These are phyloP conservation scores for Drosophila basisetae DNA, from an alignment of 2,888 invertebrate genomes.

Conservation along the genomic window DNA sequence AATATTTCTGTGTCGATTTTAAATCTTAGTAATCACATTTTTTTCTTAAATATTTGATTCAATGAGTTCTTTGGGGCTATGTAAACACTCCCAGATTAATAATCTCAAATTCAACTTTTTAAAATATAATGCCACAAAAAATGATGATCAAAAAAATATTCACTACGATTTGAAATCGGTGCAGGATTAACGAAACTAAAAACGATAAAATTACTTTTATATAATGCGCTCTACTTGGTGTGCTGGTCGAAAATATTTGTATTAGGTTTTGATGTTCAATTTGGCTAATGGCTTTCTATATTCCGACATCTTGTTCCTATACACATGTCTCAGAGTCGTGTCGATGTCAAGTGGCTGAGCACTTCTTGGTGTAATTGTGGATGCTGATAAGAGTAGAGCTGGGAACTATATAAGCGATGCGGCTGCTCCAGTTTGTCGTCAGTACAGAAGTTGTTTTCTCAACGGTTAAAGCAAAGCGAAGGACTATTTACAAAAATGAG, in stretches of 20 bases:
- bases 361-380: conserved; percentile 23
- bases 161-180: background rate
- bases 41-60: background rate
- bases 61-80: background rate
- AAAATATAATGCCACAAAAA: background rate
- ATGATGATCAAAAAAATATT: background rate
- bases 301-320: conserved; percentile 34
- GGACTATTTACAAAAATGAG: conserved; percentile 48
- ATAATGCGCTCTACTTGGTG: no score
- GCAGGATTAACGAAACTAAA: background rate
- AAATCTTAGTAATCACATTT: background rate
- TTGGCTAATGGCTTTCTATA: conserved; percentile 37
- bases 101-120: background rate
- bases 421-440: conserved; percentile 6
- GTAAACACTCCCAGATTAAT: background rate
- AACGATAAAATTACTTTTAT: background rate
- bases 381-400: conserved; percentile 34
- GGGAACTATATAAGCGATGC: conserved; percentile 42
- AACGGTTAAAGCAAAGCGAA: conserved; percentile 29
- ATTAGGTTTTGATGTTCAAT: conserved; percentile 23
- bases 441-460: conserved; percentile 40
- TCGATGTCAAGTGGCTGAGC: conserved; percentile 46
- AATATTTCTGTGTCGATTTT: background rate
- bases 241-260: conserved; percentile 5
- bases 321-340: conserved; percentile 25